Percentiles rank a stretch among this genome's conserved stretches.
Evolutionary conservation across 2,888 invertebrate genomes (phyloP).

Genomic region (Hyles lineata): DNA sequence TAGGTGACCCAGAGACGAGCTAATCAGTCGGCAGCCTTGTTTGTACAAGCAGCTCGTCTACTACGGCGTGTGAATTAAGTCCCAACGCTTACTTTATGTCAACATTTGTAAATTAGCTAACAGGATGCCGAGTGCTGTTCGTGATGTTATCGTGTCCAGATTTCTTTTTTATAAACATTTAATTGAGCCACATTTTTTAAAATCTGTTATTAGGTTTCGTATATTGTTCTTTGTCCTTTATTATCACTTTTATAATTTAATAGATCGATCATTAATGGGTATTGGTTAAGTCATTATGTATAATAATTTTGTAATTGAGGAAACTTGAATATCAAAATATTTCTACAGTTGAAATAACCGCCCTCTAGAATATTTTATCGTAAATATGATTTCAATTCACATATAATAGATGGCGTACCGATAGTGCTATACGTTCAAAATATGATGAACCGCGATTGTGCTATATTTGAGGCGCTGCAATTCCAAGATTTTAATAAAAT

Average conservation of each 20-base stretch:
- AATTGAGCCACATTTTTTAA: too few species aligned
- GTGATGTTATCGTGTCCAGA: not conserved
- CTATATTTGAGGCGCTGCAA: not conserved
- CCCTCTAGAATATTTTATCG: not conserved
- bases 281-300: too few species aligned
- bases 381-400: not conserved
- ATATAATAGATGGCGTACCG: conserved; percentile 7
- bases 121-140: not conserved
- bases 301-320: too few species aligned
- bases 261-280: too few species aligned
- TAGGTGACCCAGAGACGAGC: conserved; percentile 72
- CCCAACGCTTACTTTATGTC: conserved; percentile 36
- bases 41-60: conserved; percentile 50
- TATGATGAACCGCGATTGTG: not conserved
- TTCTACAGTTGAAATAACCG: not conserved
- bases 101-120: not conserved
- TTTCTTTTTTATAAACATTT: too few species aligned
- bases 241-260: too few species aligned
- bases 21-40: conserved; percentile 57
- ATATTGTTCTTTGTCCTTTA: not conserved
- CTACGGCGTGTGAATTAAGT: conserved; percentile 53
- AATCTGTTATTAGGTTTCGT: not conserved
- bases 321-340: too few species aligned
- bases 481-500: not conserved
- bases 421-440: not conserved